These are phyloP conservation scores for Lucilia sericata DNA, from an alignment of 1,140 invertebrate species.

Conservation along the genomic window DNA sequence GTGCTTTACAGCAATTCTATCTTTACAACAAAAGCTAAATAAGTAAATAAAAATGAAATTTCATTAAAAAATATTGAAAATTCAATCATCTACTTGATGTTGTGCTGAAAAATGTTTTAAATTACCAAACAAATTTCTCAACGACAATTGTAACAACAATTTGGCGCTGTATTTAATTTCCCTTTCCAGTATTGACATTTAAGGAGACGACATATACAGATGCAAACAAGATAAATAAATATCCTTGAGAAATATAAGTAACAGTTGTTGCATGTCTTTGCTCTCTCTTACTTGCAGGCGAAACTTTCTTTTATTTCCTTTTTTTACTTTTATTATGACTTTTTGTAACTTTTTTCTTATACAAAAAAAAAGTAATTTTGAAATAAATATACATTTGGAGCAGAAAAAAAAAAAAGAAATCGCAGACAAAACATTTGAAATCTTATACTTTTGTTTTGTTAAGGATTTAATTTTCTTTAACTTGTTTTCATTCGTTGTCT, in stretches of 20 bases:
- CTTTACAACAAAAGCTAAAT: too few species aligned
- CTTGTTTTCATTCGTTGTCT: not conserved
- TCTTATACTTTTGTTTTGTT: constrained; percentile 12
- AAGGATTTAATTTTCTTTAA: constrained; percentile 17
- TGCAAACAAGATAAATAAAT: not conserved
- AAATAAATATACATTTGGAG: not conserved
- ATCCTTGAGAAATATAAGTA: not conserved
- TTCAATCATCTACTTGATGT: too few species aligned
- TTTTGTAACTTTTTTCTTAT: not conserved
- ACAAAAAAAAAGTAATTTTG: not conserved
- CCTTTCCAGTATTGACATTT: not conserved
- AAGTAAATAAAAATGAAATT: too few species aligned
- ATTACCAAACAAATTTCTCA: too few species aligned
- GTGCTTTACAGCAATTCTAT: too few species aligned
- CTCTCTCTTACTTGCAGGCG: not conserved
- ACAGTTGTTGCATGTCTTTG: constrained; percentile 5
- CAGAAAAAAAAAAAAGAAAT: not conserved
- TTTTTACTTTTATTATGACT: not conserved
- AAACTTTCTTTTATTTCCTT: not conserved
- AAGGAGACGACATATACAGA: not conserved
- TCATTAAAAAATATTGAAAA: too few species aligned
- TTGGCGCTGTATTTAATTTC: constrained; percentile 2
- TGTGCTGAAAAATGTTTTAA: too few species aligned
- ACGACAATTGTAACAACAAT: not conserved
- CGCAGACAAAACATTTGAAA: constrained; percentile 16